Conservation (phyloP, 2,888 invertebrate species). For the Synanthedon andrenaeformis region DNA sequence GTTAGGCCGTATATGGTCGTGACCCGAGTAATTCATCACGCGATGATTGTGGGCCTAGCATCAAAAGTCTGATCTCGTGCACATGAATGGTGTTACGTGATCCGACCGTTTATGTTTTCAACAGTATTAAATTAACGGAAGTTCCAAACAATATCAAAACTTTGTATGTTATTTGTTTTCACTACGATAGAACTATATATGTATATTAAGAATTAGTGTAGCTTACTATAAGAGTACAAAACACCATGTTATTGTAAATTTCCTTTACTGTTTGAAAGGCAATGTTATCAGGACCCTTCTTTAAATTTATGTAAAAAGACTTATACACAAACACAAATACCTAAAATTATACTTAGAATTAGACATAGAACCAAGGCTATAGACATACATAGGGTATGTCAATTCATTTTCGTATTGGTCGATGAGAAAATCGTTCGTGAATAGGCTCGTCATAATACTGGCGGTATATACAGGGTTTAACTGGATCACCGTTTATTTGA, state of each 20-base stretch:
- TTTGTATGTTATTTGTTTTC: no score
- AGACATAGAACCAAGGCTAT: no score
- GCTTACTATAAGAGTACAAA: no score
- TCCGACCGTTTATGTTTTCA: conserved; percentile 11
- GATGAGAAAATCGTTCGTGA: background rate
- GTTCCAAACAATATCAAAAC: background rate
- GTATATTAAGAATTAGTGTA: no score
- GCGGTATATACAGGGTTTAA: background rate
- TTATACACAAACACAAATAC: no score
- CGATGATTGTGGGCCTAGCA: conserved; percentile 10
- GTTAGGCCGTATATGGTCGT: background rate
- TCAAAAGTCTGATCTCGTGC: conserved; percentile 25
- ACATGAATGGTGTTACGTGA: conserved; percentile 29
- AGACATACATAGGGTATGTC: background rate
- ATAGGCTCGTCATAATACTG: background rate
- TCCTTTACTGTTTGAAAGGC: no score
- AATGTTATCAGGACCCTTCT: no score
- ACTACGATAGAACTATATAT: no score
- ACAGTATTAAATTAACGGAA: background rate
- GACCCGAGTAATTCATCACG: conserved; percentile 20
- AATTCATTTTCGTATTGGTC: background rate
- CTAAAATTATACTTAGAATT: no score
- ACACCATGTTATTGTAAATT: no score
- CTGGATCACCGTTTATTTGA: background rate
- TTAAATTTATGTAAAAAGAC: no score